phyloP scores from a whole-genome alignment of 1,140 invertebrate genomes.

The Solen grandis region DNA sequence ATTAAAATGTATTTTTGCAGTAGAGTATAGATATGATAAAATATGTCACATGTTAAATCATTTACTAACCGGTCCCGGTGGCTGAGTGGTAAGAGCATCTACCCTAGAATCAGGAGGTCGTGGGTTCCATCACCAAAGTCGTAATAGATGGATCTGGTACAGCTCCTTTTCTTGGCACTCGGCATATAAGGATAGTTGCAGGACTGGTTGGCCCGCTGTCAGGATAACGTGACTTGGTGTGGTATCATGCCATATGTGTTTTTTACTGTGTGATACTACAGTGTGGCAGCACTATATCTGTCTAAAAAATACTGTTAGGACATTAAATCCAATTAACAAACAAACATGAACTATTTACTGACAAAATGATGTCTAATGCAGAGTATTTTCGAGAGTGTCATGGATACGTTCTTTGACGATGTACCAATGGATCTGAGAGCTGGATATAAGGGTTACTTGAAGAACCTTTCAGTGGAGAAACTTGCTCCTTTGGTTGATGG shows the following conservation, averaged over 20 bases:
- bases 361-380: constrained; percentile 45
- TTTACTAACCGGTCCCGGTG: background rate
- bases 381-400: too few species aligned
- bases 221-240: too few species aligned
- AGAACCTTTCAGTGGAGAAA: constrained; percentile 27
- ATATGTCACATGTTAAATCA: background rate
- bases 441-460: constrained; percentile 16
- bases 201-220: background rate
- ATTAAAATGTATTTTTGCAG: too few species aligned
- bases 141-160: background rate
- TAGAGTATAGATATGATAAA: too few species aligned
- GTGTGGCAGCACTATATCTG: too few species aligned
- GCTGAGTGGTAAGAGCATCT: too few species aligned
- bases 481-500: constrained; percentile 21
- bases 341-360: too few species aligned
- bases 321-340: too few species aligned
- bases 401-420: constrained; percentile 1
- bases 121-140: background rate
- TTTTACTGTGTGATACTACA: constrained; percentile 6
- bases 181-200: background rate
- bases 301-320: too few species aligned
- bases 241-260: too few species aligned
- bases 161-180: too few species aligned
- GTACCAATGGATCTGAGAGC: background rate
- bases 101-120: too few species aligned